Conservation (phyloP, 2,888 invertebrate genomes). For the Anticlea derivata region DNA sequence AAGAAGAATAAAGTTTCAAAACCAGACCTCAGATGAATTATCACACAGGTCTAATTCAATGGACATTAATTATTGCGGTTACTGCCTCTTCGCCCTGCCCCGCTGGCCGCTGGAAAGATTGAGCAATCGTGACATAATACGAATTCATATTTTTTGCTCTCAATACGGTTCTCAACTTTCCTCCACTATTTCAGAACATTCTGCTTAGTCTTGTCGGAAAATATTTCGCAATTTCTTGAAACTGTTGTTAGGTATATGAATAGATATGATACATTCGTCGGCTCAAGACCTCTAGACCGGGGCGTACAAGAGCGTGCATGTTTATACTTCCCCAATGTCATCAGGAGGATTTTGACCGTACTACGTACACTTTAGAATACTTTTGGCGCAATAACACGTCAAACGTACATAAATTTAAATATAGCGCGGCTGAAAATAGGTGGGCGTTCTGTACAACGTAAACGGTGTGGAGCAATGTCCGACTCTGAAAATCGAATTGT, state of each 20-base stretch:
- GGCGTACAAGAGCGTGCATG: conserved; percentile 36
- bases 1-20: neutral
- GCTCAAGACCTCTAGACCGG: conserved; percentile 41
- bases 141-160: conserved; percentile 21
- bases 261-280: conserved; percentile 12
- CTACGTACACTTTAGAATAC: conserved; percentile 37
- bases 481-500: conserved; percentile 52
- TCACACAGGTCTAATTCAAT: conserved; percentile 16
- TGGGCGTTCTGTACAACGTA: conserved; percentile 56
- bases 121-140: conserved; percentile 30
- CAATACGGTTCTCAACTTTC: conserved; percentile 13
- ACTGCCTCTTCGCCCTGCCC: conserved; percentile 26
- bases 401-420: conserved; percentile 61
- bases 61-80: conserved; percentile 34
- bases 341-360: conserved; percentile 46
- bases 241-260: neutral
- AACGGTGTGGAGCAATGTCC: conserved; percentile 62
- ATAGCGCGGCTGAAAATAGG: conserved; percentile 69
- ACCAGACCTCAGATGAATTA: neutral
- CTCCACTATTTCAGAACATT: conserved; percentile 2
- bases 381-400: conserved; percentile 56
- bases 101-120: conserved; percentile 22
- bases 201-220: too few relatives aligned
- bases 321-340: conserved; percentile 53
- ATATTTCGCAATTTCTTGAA: conserved; percentile 1